Evolutionary conservation across 2,888 invertebrate genomes (phyloP), one percentile per base, ranked within the genome.

Genomic region (Xanthorhoe designata): DNA sequence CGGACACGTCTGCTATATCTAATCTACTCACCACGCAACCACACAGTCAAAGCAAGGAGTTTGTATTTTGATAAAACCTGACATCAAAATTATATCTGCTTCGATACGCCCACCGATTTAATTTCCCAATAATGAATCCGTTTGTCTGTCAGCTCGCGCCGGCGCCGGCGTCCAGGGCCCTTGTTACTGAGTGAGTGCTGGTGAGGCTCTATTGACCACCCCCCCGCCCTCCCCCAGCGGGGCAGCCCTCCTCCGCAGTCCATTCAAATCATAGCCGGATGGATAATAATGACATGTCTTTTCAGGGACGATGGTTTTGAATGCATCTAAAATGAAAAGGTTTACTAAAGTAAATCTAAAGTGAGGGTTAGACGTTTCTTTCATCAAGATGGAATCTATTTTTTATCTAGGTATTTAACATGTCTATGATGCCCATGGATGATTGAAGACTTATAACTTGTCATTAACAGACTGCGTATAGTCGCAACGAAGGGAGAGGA

Each of bases 111-210:
- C 19, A 51, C 18, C 19, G 24, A 1, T 50, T 38, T 35, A 8
- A 2, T 15, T 59, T 15, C 9, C 32, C 45, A 54, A 54, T 61
- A 47, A 55, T 61, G 13, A 35, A 47, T 54, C 53, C 53, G 53
- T 61, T 61, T 54, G 45, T 53, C 47, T 17, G n/a, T 19, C 69
- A 67, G 49, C 71, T 71, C 75, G 74, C 75, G 69, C 64, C 69
- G 74, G n/a, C 65, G 59, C 51, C 58, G 67, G 69, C 68, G 66
- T 62, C 73, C 67, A 67, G 76, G 65, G 68, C 64, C 69, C 74
- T 74, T 74, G 73, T 75, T 74, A 74, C 63, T 58, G 63, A 77
- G 74, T 58, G 63, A 77, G 74, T 60, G 18, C 49, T 64, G 68
- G 73, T 70, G 67, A 70, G 74, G 77, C 74, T 77, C 77, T 76